phyloP scores from a whole-genome alignment of 2,797 vertebrate species.

The Sebastolobus altivelis region DNA sequence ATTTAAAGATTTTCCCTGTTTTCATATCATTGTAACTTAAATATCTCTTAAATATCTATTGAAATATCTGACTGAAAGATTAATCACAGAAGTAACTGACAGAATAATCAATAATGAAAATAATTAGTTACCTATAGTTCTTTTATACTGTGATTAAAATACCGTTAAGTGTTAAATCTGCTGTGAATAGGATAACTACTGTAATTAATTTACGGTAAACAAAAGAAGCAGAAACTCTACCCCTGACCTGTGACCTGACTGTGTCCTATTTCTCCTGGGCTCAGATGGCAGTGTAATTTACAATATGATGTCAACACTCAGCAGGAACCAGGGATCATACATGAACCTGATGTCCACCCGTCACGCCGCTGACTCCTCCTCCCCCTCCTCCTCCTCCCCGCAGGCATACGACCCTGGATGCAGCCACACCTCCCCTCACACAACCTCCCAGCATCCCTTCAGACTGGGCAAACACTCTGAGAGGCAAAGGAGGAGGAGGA shows the following conservation, averaged over 20 bases:
- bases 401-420: conserved; percentile 28
- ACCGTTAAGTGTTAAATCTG: neutral
- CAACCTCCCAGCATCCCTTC: conserved; percentile 48
- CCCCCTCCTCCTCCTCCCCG: conserved; percentile 63
- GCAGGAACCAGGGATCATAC: conserved; percentile 28
- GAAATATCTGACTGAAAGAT: neutral
- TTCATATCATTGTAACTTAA: neutral
- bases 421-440: conserved; percentile 59
- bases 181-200: neutral
- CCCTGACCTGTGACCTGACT: conserved; percentile 17
- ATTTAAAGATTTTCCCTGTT: neutral
- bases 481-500: conserved; percentile 7
- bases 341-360: conserved; percentile 21
- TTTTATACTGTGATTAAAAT: neutral
- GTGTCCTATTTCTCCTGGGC: conserved; percentile 14
- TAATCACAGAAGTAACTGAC: neutral
- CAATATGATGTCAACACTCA: conserved; percentile 47
- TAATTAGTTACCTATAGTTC: neutral
- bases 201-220: conserved; percentile 19
- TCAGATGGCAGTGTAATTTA: conserved; percentile 45
- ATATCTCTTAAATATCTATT: neutral
- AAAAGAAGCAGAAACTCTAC: conserved; percentile 12
- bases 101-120: neutral
- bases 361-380: conserved; percentile 62
- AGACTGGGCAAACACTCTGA: conserved; percentile 23